phyloP scores from a whole-genome alignment of 2,888 invertebrate species.

The Drosophila dives region DNA sequence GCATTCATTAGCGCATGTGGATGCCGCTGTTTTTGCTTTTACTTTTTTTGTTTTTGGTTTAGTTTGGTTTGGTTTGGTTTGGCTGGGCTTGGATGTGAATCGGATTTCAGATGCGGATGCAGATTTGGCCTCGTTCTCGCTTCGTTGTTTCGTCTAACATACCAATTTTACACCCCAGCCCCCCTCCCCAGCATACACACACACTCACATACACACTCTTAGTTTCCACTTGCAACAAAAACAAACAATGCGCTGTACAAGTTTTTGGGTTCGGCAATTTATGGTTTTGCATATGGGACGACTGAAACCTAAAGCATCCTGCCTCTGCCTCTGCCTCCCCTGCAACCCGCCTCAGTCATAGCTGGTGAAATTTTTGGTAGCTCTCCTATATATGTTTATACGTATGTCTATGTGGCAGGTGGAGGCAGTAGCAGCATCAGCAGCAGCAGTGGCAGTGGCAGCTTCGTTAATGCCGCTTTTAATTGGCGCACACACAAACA shows the following conservation, averaged over 20 bases:
- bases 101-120: slow-evolving; percentile 37
- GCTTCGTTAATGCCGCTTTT: slow-evolving; percentile 75
- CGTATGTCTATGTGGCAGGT: slow-evolving; percentile 1
- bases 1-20: slow-evolving; percentile 71
- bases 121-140: slow-evolving; percentile 62
- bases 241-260: slow-evolving; percentile 56
- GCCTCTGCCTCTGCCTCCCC: not conserved
- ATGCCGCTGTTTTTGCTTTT: slow-evolving; percentile 9
- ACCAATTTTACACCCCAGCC: slow-evolving; percentile 1
- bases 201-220: not conserved
- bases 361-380: slow-evolving; percentile 67
- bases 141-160: slow-evolving; percentile 58
- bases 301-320: slow-evolving; percentile 27
- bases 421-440: slow-evolving; percentile 1
- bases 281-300: slow-evolving; percentile 76
- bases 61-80: slow-evolving; percentile 11
- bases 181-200: not conserved
- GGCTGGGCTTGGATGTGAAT: slow-evolving; percentile 29
- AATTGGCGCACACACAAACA: slow-evolving; percentile 77
- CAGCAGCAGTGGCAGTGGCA: slow-evolving; percentile 6
- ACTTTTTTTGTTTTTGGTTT: not conserved
- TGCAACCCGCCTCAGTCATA: not conserved
- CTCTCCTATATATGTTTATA: slow-evolving; percentile 38
- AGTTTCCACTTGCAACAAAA: slow-evolving; percentile 15
- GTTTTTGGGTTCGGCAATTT: slow-evolving; percentile 76